Evolutionary conservation across 2,797 vertebrate genomes (phyloP).

Genomic region (Neostethus bicornis): DNA sequence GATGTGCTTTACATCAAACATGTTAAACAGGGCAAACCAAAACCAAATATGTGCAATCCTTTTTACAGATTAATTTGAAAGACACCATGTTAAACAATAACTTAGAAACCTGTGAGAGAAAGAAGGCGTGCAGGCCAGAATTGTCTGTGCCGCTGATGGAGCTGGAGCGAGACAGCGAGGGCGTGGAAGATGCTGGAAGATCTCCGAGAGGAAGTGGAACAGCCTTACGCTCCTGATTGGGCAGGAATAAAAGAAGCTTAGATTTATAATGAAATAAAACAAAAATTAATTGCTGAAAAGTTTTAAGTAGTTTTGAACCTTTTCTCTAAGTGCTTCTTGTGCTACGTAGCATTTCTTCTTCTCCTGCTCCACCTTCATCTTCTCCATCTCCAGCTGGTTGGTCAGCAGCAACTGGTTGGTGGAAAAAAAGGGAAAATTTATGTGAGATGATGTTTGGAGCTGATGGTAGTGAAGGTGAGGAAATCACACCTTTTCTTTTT

Average conservation of each 20-base stretch:
- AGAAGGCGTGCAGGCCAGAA: constrained; percentile 85
- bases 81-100: not conserved
- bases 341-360: constrained; percentile 92
- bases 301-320: constrained; percentile 75
- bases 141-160: constrained; percentile 91
- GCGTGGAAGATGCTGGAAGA: constrained; percentile 85
- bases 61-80: not conserved
- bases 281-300: not conserved
- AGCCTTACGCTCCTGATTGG: constrained; percentile 85
- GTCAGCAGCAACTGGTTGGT: constrained; percentile 85
- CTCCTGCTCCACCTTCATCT: constrained; percentile 97
- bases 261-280: not conserved
- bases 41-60: too few species aligned
- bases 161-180: constrained; percentile 93
- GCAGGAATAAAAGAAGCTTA: not conserved
- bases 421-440: constrained; percentile 5
- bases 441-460: constrained; percentile 16
- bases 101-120: constrained; percentile 85
- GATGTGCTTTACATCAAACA: too few species aligned
- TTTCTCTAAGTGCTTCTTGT: constrained; percentile 93
- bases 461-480: not conserved
- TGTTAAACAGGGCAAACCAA: too few species aligned
- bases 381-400: constrained; percentile 98
- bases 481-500: constrained; percentile 91
- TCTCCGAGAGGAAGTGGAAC: constrained; percentile 77